A percentile compares a stretch with the other conserved stretches of the same genome.
These are phyloP conservation scores for Hippocampus barbouri DNA, from an alignment of 2,113 vertebrate genomes.

Conservation along the genomic window DNA sequence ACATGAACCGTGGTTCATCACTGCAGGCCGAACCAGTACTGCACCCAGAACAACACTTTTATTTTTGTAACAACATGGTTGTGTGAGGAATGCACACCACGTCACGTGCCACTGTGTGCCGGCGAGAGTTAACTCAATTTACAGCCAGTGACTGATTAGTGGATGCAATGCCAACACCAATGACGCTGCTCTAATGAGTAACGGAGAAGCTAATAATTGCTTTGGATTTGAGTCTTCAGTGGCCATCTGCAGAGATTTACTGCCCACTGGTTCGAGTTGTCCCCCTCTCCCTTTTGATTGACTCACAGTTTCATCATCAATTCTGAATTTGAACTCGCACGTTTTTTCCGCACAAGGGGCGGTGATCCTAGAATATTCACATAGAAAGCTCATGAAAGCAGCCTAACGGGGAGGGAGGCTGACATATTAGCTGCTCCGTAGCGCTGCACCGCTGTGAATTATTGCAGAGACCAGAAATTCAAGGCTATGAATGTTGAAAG, in stretches of 20 bases:
- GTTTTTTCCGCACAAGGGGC: neutral
- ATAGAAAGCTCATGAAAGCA: conserved; percentile 7
- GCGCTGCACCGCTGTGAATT: conserved; percentile 54
- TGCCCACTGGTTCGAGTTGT: conserved; percentile 5
- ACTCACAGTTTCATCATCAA: conserved; percentile 3
- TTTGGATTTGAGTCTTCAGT: conserved; percentile 23
- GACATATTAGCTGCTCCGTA: conserved; percentile 37
- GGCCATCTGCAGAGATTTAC: conserved; percentile 14
- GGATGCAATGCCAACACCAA: conserved; percentile 16
- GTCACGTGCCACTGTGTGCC: conserved; percentile 13
- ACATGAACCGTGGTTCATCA: neutral
- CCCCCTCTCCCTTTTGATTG: conserved; percentile 7
- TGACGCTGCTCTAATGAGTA: conserved; percentile 41
- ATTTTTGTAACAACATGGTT: conserved; percentile 8
- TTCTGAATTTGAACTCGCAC: conserved; percentile 2
- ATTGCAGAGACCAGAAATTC: conserved; percentile 36
- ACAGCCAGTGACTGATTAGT: conserved; percentile 18
- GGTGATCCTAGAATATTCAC: neutral
- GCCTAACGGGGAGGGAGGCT: conserved; percentile 6
- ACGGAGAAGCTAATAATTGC: conserved; percentile 48
- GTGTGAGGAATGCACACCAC: conserved; percentile 17
- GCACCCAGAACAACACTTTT: neutral
- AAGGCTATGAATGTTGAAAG: conserved; percentile 37
- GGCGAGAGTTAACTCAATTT: conserved; percentile 23
- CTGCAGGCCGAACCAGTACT: conserved; percentile 9